These are phyloP conservation scores for Zosterops borbonicus DNA, from an alignment of 2,113 vertebrate species.

Conservation along the genomic window DNA sequence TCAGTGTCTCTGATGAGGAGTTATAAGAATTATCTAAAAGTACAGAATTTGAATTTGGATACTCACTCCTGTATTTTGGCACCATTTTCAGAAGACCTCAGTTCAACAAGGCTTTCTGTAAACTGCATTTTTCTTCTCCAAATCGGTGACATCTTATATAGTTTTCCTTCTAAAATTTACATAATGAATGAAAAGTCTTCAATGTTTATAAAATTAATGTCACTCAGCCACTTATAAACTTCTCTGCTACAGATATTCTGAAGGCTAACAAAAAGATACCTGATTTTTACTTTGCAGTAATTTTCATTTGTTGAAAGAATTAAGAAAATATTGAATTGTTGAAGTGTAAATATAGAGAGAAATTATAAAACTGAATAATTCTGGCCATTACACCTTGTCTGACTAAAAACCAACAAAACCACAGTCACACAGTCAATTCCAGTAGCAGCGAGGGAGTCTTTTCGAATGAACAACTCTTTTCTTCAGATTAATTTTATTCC, in stretches of 20 bases:
- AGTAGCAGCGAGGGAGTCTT: accelerated
- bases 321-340: neutral
- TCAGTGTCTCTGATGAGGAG: neutral
- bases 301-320: neutral
- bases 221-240: neutral
- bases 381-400: neutral
- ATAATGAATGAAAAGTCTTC: accelerated
- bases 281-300: neutral
- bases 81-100: neutral
- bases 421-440: neutral
- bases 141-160: neutral
- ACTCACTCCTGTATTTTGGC: neutral
- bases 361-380: neutral
- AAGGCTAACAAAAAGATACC: neutral
- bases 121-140: neutral
- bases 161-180: neutral
- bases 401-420: neutral
- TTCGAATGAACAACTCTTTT: neutral
- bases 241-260: neutral
- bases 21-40: constrained; percentile 19
- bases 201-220: neutral
- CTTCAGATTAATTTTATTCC: neutral
- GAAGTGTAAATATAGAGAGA: neutral
- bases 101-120: neutral
- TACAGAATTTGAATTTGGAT: neutral